Base-by-base conservation (phyloP, 2,113 vertebrate species). In the Rhombomys opimus region DNA sequence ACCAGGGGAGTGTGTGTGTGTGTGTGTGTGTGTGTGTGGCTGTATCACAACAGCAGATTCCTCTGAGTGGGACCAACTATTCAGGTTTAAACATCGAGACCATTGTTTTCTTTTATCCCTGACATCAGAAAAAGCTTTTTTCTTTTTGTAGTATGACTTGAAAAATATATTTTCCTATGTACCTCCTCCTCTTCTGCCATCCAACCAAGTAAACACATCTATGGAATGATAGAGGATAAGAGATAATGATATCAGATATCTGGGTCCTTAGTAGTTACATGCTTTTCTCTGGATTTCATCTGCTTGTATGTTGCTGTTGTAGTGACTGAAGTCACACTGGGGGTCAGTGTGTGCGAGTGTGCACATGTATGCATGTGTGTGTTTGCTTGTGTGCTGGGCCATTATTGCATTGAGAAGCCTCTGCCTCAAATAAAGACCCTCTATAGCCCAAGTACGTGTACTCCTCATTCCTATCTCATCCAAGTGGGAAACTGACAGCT, bases 101-200 rank as follows among this genome's bases (percentile, higher is more conserved):
- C 10, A 18, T 13, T 9, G 6, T 78, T 89, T 80, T 63, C 38
- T 59, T 84, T 87, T 78, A 50, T 89, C 17, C 70, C 0, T n/a
- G 41, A 65, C 73, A 38, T 59, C 87, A 76, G 59, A 90, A 73
- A 89, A 89, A 54, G 15, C 78, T 93, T 91, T 46, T 35, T 95
- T 88, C 35, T 32, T 87, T 96, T 67, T 65, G 61, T 86, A 91
- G 25, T 15, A 35, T 72, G 70, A 52, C 27, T 65, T 63, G 22
- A 32, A 46, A 61, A 52, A 61, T n/a, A 11, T 23, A 27, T 76
- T 94, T 89, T 87, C 59, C 9, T 81, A 7, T 57, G 41, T 5
- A 30, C 50, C 22, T 70, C 38, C 30, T 15, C 4, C 52, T 57
- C 89, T 38, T 10, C 2, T 2, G 0, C 30, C 5, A 1, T 35